Evolutionary conservation across 2,888 invertebrate species (phyloP), one percentile per base, ranked within the genome.

Genomic region (Eupeodes luniger): DNA sequence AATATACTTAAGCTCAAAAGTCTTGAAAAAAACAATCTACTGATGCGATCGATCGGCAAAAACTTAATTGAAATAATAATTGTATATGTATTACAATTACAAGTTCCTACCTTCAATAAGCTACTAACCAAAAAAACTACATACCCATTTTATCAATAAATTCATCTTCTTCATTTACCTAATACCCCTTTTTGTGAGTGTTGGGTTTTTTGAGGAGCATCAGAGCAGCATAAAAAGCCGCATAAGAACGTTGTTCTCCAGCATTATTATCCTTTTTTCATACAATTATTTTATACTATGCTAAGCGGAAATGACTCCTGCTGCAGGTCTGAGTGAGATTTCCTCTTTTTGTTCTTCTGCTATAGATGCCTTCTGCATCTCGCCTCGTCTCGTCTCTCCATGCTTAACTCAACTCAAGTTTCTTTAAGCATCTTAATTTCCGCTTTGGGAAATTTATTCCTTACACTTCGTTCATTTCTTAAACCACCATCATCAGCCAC

Each of bases 391-490:
- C 55, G 53, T 34, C 34, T 67, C 57, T 44, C 19, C 19, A 1
- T 57, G 67, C 69, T 79, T 53, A 70, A 66, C 57, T 69, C 47
- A 27, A 14, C 75, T 82, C 69, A 81, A 84, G 87, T 53, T 85
- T 85, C 57, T 81, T 74, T 81, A 84, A 88, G 88, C 77, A 88
- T 88, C 88, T 85, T 88, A 88, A 88, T 88, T 88, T 88, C 88
- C 88, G 84, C 78, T 85, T 77, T 80, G 66, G 86, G 53, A 79
- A 72, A 83, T 87, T 79, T 80, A 80, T 67, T 61, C 79, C 79
- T 57, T 51, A 72, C 47, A 59, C 59, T 72, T 70, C 1, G 55
- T 70, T 57, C 57, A 47, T 72, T 72, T 59, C 72, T 59, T 59
- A 9, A 47, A 44, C 57, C 47, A 64, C 11, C 19, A 19, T 19